Evolutionary conservation across 2,113 vertebrate genomes (phyloP).

Genomic region (Podarcis raffonei): DNA sequence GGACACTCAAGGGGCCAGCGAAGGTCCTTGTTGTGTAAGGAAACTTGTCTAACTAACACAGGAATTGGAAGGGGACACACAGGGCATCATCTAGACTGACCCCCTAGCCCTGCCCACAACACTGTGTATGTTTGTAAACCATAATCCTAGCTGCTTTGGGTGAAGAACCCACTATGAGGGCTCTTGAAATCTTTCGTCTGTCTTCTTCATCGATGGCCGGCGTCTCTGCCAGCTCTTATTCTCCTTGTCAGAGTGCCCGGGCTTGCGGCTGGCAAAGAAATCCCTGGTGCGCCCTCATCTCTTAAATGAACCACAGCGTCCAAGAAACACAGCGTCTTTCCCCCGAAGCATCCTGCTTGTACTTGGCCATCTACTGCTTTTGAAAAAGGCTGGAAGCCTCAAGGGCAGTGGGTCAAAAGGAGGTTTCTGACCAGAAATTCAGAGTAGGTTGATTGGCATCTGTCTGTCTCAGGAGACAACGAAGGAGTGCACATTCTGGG

Average conservation of each 20-base stretch:
- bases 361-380: neutral
- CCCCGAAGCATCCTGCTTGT: neutral
- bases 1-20: no score
- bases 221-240: neutral
- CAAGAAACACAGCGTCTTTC: neutral
- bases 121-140: neutral
- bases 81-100: no score
- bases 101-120: no score
- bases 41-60: no score
- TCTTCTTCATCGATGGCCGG: neutral
- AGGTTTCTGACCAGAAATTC: neutral
- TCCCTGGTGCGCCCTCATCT: neutral
- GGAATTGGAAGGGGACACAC: no score
- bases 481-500: no score
- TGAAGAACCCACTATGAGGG: neutral
- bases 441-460: no score
- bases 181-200: neutral
- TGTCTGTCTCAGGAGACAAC: no score
- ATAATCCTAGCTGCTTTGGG: neutral
- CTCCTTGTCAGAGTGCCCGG: neutral
- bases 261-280: neutral
- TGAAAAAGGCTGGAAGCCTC: neutral
- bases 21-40: no score
- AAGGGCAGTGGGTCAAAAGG: neutral
- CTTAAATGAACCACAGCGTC: neutral